phyloP scores from a whole-genome alignment of 2,888 invertebrate genomes.

The Polia nebulosa region DNA sequence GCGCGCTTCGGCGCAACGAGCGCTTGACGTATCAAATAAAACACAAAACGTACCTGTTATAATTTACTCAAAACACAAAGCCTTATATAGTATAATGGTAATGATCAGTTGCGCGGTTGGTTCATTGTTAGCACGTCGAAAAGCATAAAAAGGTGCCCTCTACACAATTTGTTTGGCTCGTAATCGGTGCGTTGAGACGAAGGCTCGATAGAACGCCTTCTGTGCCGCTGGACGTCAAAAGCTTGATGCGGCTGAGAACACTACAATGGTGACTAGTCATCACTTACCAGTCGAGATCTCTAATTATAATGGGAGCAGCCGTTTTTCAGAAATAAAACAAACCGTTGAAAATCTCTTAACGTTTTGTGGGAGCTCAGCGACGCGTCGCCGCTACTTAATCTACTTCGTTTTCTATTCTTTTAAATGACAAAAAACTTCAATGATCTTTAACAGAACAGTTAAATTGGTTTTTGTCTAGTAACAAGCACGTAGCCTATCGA shows the following conservation, averaged over 20 bases:
- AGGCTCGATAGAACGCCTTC: constrained; percentile 77
- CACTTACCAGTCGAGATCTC: constrained; percentile 84
- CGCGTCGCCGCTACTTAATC: constrained; percentile 79
- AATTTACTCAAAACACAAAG: constrained; percentile 91
- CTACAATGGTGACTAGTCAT: constrained; percentile 86
- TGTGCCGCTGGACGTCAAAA: constrained; percentile 78
- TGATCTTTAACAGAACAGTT: constrained; percentile 85
- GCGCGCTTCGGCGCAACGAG: constrained; percentile 74
- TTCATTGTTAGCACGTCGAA: constrained; percentile 89
- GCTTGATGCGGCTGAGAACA: constrained; percentile 81
- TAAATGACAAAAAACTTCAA: constrained; percentile 82
- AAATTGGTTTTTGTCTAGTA: constrained; percentile 84
- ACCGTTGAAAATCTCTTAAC: constrained; percentile 87
- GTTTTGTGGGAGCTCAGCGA: constrained; percentile 85
- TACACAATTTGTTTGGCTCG: constrained; percentile 87
- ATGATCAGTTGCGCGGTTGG: constrained; percentile 88
- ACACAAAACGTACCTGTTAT: constrained; percentile 87
- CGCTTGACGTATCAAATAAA: constrained; percentile 84
- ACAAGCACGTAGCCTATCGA: constrained; percentile 75
- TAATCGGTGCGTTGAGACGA: constrained; percentile 84
- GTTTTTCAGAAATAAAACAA: constrained; percentile 85
- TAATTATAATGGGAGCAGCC: constrained; percentile 84
- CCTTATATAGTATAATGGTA: constrained; percentile 89
- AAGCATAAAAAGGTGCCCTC: constrained; percentile 86
- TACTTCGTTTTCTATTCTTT: constrained; percentile 79